These are phyloP conservation scores for Salvator merianae DNA, from an alignment of 2,113 vertebrate genomes.

Conservation along the genomic window DNA sequence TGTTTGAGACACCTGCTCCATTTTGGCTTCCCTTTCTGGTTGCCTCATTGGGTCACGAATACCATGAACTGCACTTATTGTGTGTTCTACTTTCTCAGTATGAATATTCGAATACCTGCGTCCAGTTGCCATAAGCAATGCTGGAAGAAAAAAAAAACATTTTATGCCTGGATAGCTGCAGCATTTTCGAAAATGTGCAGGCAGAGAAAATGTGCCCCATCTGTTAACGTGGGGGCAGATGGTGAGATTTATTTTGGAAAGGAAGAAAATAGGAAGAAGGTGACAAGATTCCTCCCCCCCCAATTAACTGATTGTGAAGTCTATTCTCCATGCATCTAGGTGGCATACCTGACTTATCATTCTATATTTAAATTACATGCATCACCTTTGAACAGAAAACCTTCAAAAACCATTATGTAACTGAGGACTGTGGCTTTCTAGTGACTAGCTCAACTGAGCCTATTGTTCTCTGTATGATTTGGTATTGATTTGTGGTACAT, in stretches of 20 bases:
- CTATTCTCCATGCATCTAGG: neutral
- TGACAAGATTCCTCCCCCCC: neutral
- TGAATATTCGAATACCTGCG: too few species aligned
- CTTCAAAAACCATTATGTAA: constrained; percentile 9
- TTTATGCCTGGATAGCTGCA: constrained; percentile 44
- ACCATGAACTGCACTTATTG: neutral
- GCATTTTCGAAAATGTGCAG: constrained; percentile 39
- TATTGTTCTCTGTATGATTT: constrained; percentile 18
- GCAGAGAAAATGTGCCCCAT: constrained; percentile 45
- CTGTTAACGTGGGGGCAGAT: constrained; percentile 28
- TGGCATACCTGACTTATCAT: constrained; percentile 14
- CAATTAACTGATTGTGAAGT: neutral
- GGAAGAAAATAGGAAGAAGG: neutral
- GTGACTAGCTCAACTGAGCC: neutral
- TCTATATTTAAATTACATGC: constrained; percentile 27
- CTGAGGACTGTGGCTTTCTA: neutral
- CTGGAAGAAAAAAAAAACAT: neutral
- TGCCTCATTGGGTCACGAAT: neutral
- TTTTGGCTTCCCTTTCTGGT: neutral
- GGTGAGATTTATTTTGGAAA: constrained; percentile 6
- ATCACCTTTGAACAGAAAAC: constrained; percentile 17
- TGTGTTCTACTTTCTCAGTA: neutral
- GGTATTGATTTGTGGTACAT: neutral
- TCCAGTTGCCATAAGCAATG: neutral
- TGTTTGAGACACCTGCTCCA: neutral